These are phyloP conservation scores for Napeogenes sylphis DNA, from an alignment of 2,888 invertebrate genomes.

Conservation along the genomic window DNA sequence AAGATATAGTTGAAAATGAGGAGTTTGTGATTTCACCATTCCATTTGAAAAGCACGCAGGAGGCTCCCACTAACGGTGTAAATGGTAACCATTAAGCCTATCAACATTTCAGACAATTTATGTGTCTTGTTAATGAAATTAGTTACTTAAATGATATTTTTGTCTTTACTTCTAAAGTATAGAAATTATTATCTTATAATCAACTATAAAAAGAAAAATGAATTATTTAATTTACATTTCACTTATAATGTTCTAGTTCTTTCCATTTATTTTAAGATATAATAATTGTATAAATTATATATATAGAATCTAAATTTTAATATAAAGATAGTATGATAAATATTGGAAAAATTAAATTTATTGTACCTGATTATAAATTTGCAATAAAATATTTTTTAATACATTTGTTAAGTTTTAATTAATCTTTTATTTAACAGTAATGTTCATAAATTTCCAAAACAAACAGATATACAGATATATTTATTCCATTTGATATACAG, in stretches of 20 bases:
- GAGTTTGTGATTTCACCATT: conserved; percentile 81
- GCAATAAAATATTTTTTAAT: conserved; percentile 2
- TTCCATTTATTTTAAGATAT: background rate
- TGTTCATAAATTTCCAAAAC: no score
- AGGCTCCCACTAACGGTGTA: conserved; percentile 53
- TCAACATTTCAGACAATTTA: background rate
- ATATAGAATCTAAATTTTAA: conserved; percentile 2
- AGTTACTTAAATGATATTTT: background rate
- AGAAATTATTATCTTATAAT: background rate
- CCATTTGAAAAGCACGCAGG: conserved; percentile 72
- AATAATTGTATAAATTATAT: background rate
- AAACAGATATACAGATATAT: no score
- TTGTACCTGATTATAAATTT: background rate
- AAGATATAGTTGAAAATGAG: conserved; percentile 80
- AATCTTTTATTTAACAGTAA: no score
- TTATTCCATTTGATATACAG: no score
- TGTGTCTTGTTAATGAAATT: conserved; percentile 1
- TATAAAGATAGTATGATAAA: background rate
- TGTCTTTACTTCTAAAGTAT: no score
- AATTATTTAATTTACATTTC: background rate
- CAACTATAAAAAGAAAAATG: conserved; percentile 4
- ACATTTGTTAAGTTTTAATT: no score
- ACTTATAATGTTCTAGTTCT: no score
- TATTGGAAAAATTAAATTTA: background rate
- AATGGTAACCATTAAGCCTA: conserved; percentile 58